Percentiles rank a stretch among this genome's conserved stretches.
Evolutionary conservation across 2,113 vertebrate genomes (phyloP).

Genomic region (Pedetes capensis): DNA sequence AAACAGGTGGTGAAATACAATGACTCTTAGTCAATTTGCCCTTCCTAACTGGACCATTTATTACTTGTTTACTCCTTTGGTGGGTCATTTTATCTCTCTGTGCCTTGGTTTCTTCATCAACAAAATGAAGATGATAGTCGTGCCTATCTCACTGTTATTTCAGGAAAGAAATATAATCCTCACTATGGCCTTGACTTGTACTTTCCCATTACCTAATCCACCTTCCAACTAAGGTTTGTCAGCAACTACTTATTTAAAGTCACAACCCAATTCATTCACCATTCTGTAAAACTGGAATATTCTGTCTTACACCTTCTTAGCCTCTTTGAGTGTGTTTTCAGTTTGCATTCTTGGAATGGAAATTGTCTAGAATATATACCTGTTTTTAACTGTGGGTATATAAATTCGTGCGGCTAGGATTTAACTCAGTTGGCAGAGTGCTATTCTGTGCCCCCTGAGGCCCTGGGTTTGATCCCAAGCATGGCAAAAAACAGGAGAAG

Average conservation of each 20-base stretch:
- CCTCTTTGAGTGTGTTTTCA: neutral
- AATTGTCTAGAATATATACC: neutral
- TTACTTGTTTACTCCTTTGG: neutral
- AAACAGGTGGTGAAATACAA: neutral
- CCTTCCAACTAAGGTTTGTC: neutral
- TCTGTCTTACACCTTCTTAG: neutral
- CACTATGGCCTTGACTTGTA: neutral
- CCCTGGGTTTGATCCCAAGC: no score
- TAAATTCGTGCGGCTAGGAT: no score
- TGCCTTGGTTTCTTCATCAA: constrained; percentile 6
- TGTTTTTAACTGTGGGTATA: neutral
- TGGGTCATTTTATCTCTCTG: neutral
- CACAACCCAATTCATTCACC: neutral
- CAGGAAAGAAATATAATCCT: constrained; percentile 12
- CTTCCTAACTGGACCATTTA: neutral
- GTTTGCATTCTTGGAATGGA: neutral
- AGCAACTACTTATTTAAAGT: neutral
- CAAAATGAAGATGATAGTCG: neutral
- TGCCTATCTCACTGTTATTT: neutral
- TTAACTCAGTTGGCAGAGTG: no score
- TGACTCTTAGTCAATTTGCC: neutral
- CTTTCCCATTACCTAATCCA: neutral
- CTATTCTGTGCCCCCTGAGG: no score
- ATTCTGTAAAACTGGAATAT: neutral
- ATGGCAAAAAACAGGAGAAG: no score